These are phyloP conservation scores for Hippopotamyrus pictus DNA, from an alignment of 2,797 vertebrate genomes.

Conservation along the genomic window DNA sequence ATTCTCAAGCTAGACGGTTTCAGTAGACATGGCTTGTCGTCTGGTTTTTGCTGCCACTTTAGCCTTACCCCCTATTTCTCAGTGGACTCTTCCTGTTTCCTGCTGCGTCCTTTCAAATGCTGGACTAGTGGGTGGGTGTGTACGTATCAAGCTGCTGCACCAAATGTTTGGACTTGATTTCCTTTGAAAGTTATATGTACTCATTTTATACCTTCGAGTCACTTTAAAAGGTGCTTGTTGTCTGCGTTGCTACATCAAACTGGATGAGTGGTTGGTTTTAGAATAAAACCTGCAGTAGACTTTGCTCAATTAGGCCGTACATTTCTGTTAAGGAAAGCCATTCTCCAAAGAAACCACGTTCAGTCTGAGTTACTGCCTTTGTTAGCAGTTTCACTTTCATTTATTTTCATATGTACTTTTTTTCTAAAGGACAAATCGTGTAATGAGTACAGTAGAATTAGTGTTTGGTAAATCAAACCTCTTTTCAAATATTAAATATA, in stretches of 20 bases:
- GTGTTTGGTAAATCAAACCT: constrained; percentile 28
- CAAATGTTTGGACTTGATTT: constrained; percentile 10
- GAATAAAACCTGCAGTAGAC: constrained; percentile 4
- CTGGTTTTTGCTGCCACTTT: constrained; percentile 12
- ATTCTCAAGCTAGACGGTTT: neutral
- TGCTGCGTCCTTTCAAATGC: neutral
- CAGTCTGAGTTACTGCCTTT: constrained; percentile 35
- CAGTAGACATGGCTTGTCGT: neutral
- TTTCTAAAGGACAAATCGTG: constrained; percentile 31
- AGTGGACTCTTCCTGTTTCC: neutral
- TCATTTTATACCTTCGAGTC: neutral
- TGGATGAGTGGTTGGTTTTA: constrained; percentile 10
- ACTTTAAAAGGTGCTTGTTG: neutral
- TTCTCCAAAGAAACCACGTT: constrained; percentile 53
- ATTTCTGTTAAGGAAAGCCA: constrained; percentile 17
- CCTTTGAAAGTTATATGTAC: neutral
- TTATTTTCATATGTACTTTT: constrained; percentile 15
- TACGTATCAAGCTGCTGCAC: constrained; percentile 1
- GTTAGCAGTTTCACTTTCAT: neutral
- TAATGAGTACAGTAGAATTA: constrained; percentile 32
- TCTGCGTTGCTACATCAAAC: constrained; percentile 16
- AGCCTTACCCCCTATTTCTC: constrained; percentile 15
- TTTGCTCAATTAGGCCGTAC: neutral
- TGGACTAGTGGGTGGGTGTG: neutral
- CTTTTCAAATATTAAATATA: constrained; percentile 7